Evolutionary conservation across 2,113 vertebrate genomes (phyloP).

Genomic region (Euleptes europaea): DNA sequence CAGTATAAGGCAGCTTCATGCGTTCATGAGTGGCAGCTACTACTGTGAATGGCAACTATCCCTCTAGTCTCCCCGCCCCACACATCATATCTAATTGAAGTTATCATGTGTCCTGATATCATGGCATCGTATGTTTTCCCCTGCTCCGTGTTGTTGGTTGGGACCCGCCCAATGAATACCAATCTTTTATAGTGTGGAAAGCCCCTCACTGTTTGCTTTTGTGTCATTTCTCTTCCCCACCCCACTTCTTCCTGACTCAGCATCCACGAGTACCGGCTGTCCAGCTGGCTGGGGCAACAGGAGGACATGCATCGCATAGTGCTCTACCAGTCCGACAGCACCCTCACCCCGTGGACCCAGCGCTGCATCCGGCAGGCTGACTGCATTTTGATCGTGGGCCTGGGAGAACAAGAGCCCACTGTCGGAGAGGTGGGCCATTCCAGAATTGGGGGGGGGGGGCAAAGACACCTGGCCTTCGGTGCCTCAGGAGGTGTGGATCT

Average conservation of each 20-base stretch:
- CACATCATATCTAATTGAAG: no score
- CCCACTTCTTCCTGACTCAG: conserved; percentile 55
- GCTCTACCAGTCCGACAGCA: conserved; percentile 90
- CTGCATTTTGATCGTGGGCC: conserved; percentile 91
- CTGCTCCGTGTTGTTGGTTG: no score
- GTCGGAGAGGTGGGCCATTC: conserved; percentile 86
- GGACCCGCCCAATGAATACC: background rate
- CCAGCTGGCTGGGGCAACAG: conserved; percentile 95
- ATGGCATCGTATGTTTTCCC: no score
- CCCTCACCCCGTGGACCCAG: conserved; percentile 93
- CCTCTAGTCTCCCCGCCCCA: no score
- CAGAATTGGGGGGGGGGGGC: no score
- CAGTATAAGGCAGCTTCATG: no score
- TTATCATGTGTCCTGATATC: no score
- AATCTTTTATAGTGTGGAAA: background rate
- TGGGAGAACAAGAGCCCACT: conserved; percentile 90
- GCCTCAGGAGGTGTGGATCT: no score
- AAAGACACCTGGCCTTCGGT: background rate
- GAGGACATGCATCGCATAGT: conserved; percentile 95
- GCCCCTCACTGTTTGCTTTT: background rate
- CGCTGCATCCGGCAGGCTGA: conserved; percentile 94
- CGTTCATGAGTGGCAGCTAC: no score
- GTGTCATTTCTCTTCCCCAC: no score
- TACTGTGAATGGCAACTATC: no score
- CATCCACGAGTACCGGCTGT: conserved; percentile 90